phyloP scores from a whole-genome alignment of 2,113 vertebrate species.

The Microcebus griseorufus region DNA sequence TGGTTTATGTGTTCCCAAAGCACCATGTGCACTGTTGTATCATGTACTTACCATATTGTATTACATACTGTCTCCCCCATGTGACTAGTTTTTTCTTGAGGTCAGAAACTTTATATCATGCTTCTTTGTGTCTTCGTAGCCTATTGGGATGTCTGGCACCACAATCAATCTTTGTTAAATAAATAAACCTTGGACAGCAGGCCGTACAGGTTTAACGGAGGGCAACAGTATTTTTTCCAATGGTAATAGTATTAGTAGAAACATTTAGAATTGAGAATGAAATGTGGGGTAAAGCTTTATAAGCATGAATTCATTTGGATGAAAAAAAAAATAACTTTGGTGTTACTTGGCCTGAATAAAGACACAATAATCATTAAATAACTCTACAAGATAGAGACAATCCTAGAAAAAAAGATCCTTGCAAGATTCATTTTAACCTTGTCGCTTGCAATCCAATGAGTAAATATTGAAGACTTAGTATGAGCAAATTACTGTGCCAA shows the following conservation, averaged over 20 bases:
- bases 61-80: neutral
- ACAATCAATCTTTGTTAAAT: conserved; percentile 19
- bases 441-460: neutral
- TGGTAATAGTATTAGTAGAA: neutral
- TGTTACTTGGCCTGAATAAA: conserved; percentile 24
- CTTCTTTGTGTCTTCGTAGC: neutral
- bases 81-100: neutral
- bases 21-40: neutral
- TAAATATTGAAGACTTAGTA: conserved; percentile 25
- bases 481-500: conserved; percentile 1
- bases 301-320: too few species aligned
- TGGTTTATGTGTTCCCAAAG: neutral
- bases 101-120: neutral
- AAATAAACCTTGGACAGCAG: neutral
- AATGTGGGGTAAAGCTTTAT: neutral
- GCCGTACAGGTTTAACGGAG: neutral
- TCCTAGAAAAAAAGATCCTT: neutral
- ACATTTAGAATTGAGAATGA: neutral
- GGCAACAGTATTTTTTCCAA: neutral
- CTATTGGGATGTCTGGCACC: neutral
- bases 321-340: neutral
- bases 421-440: neutral
- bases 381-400: neutral
- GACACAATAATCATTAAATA: neutral
- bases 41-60: neutral